Evolutionary conservation across 2,113 vertebrate species (phyloP).

Genomic region (Daboia siamensis): DNA sequence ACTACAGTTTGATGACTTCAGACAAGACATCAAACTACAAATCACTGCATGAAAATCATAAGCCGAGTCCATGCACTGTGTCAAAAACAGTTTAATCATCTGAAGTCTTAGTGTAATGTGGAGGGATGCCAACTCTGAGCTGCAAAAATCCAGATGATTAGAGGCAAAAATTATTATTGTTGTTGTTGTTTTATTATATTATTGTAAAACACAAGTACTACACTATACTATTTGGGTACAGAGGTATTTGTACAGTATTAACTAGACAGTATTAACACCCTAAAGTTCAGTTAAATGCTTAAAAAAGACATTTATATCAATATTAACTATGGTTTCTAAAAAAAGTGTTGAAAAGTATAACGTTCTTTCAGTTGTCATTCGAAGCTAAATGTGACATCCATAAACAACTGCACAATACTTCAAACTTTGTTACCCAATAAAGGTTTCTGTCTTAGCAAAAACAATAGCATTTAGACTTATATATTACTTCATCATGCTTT

Average conservation of each 20-base stretch:
- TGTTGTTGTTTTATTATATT: neutral
- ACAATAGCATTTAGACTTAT: neutral
- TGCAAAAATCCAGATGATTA: neutral
- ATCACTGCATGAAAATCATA: neutral
- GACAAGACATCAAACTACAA: neutral
- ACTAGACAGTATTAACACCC: neutral
- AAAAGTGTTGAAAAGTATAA: neutral
- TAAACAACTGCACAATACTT: neutral
- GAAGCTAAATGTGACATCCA: neutral
- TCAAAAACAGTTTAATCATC: neutral
- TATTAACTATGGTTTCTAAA: neutral
- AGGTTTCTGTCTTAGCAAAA: neutral
- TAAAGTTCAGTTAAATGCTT: neutral
- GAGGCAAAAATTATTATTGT: neutral
- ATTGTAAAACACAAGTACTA: neutral
- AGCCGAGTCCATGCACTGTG: neutral
- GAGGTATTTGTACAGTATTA: neutral
- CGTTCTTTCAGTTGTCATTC: neutral
- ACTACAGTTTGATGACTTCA: neutral
- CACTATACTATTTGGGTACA: neutral
- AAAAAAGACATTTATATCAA: neutral
- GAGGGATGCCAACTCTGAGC: neutral
- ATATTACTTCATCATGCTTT: neutral
- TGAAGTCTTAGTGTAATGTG: neutral
- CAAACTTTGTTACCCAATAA: neutral